A percentile compares a stretch with the other conserved stretches of the same genome.
Evolutionary conservation across 2,797 vertebrate genomes (phyloP).

Genomic region (Intellagama lesueurii): DNA sequence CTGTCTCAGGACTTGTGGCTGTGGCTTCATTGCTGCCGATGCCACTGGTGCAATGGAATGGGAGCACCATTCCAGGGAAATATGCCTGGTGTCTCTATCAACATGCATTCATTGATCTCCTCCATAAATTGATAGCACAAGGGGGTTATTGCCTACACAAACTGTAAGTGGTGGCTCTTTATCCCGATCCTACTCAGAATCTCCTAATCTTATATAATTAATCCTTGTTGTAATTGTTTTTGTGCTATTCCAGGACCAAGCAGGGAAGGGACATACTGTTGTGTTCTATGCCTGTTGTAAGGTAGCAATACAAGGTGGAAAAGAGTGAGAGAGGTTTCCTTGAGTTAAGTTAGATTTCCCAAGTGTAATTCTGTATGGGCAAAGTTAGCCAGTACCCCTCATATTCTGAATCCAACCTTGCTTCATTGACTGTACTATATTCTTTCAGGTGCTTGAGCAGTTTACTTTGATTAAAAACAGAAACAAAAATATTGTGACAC

Average conservation of each 20-base stretch:
- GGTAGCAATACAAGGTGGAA: neutral
- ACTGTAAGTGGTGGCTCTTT: neutral
- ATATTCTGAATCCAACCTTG: neutral
- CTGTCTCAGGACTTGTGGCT: neutral
- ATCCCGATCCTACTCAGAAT: neutral
- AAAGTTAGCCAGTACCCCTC: neutral
- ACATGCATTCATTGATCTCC: neutral
- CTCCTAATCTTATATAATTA: neutral
- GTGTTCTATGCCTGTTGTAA: neutral
- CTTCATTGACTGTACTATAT: neutral
- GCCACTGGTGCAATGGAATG: too few species aligned
- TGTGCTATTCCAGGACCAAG: neutral
- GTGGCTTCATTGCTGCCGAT: neutral
- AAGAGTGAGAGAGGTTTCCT: neutral
- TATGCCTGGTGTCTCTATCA: neutral
- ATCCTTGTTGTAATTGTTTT: too few species aligned
- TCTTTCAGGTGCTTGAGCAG: neutral
- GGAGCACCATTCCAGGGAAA: neutral
- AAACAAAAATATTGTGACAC: too few species aligned
- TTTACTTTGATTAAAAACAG: neutral
- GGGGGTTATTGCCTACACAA: neutral
- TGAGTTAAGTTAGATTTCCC: neutral
- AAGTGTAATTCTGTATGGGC: neutral
- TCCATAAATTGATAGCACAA: neutral
- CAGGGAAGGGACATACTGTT: neutral